Evolutionary conservation across 2,797 vertebrate genomes (phyloP).

Genomic region (Sebastes cheni): DNA sequence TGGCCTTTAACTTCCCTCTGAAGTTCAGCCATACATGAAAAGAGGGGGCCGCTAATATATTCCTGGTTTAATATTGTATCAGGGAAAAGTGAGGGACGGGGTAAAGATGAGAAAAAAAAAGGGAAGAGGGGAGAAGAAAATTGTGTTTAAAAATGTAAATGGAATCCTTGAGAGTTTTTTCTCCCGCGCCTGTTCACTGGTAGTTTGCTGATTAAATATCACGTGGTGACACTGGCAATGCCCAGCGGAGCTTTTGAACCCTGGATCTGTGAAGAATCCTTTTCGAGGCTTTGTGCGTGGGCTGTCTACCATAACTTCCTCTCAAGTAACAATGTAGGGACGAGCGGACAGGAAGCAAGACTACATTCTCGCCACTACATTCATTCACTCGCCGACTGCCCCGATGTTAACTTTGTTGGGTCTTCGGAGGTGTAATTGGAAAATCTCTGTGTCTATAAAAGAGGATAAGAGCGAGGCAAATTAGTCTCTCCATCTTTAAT

Average conservation of each 20-base stretch:
- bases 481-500: slow-evolving; percentile 56
- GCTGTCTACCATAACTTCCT: slow-evolving; percentile 83
- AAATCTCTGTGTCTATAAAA: slow-evolving; percentile 49
- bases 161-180: slow-evolving; percentile 46
- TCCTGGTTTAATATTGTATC: slow-evolving; percentile 81
- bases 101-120: slow-evolving; percentile 33
- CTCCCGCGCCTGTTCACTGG: slow-evolving; percentile 40
- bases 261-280: slow-evolving; percentile 79
- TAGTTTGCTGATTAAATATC: slow-evolving; percentile 75
- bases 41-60: slow-evolving; percentile 78
- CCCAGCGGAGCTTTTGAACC: slow-evolving; percentile 81
- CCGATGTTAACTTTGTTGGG: slow-evolving; percentile 63
- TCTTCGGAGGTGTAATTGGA: slow-evolving; percentile 26
- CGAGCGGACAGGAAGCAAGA: slow-evolving; percentile 62
- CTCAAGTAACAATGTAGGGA: slow-evolving; percentile 72
- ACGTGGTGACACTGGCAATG: slow-evolving; percentile 73
- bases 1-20: slow-evolving; percentile 98
- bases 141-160: slow-evolving; percentile 75
- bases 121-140: slow-evolving; percentile 9
- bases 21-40: slow-evolving; percentile 89
- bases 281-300: slow-evolving; percentile 80
- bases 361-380: slow-evolving; percentile 39
- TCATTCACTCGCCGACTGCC: slow-evolving; percentile 42
- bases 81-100: slow-evolving; percentile 50
- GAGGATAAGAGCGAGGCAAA: slow-evolving; percentile 45